A percentile compares a stretch with the other conserved stretches of the same genome.
Conservation (phyloP, 2,113 vertebrate genomes). For the Lucifuga dentata region DNA sequence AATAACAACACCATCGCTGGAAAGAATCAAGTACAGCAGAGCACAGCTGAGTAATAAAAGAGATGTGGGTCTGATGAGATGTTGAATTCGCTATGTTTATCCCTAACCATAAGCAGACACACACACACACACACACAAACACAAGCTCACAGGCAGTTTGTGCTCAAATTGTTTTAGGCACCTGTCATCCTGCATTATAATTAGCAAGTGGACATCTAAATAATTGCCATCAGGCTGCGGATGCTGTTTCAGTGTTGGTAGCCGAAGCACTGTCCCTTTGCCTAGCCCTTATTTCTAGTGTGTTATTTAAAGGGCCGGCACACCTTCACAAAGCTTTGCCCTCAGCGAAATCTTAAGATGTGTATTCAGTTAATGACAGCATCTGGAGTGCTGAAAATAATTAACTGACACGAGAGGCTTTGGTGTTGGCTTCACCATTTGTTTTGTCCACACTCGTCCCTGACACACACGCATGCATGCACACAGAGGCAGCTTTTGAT, state of each 20-base stretch:
- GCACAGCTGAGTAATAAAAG: slow-evolving; percentile 38
- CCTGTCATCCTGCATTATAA: slow-evolving; percentile 81
- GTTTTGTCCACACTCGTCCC: slow-evolving; percentile 68
- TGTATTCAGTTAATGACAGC: slow-evolving; percentile 51
- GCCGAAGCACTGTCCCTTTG: slow-evolving; percentile 36
- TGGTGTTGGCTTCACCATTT: slow-evolving; percentile 62
- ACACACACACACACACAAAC: slow-evolving; percentile 57
- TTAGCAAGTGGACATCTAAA: slow-evolving; percentile 78
- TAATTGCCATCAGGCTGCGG: slow-evolving; percentile 77
- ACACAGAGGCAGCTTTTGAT: slow-evolving; percentile 60
- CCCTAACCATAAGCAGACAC: slow-evolving; percentile 55
- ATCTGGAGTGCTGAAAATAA: slow-evolving; percentile 69
- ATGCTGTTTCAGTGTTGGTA: slow-evolving; percentile 63
- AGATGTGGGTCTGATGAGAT: slow-evolving; percentile 56
- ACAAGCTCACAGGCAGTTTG: slow-evolving; percentile 71
- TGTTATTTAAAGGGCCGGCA: slow-evolving; percentile 68
- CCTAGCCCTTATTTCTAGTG: slow-evolving; percentile 46
- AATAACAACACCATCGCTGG: slow-evolving; percentile 37
- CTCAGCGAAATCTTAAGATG: slow-evolving; percentile 61
- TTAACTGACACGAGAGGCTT: slow-evolving; percentile 64
- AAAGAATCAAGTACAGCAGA: slow-evolving; percentile 29
- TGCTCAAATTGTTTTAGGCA: slow-evolving; percentile 76
- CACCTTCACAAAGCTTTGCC: slow-evolving; percentile 52
- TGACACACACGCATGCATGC: slow-evolving; percentile 11
- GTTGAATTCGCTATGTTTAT: slow-evolving; percentile 71